phyloP scores from a whole-genome alignment of 2,113 vertebrate genomes.

The Phrynosoma platyrhinos region DNA sequence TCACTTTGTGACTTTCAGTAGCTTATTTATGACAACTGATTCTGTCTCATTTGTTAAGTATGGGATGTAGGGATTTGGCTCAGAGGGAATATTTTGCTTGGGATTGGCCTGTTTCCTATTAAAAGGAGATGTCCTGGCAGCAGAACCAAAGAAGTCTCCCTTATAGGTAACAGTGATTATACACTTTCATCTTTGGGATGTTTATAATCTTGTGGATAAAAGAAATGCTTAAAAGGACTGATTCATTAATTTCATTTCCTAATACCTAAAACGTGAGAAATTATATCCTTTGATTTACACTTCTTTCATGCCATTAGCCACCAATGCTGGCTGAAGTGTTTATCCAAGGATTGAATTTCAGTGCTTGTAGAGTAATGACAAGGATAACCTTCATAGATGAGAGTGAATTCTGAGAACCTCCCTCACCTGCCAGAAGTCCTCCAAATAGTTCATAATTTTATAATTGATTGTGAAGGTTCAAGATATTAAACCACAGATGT shows the following conservation, averaged over 20 bases:
- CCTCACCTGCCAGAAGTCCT: background rate
- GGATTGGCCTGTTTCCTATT: background rate
- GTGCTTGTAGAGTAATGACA: too few relatives aligned
- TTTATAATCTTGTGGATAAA: constrained; percentile 1
- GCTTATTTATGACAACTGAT: background rate
- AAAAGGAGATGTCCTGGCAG: constrained; percentile 6
- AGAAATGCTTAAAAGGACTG: background rate
- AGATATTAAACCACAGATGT: background rate
- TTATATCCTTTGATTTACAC: background rate
- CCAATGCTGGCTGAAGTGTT: background rate
- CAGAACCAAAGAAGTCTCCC: background rate
- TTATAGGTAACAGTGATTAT: background rate
- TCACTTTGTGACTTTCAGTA: background rate
- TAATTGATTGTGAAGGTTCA: background rate
- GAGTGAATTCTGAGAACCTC: background rate
- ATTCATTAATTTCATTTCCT: background rate
- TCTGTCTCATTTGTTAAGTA: background rate
- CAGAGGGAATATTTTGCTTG: background rate
- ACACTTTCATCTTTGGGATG: background rate
- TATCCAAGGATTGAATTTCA: background rate
- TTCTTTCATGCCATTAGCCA: background rate
- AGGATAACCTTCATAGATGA: background rate
- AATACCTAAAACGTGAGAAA: constrained; percentile 17
- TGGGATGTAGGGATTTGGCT: background rate
- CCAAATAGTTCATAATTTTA: background rate